A percentile compares a stretch with the other conserved stretches of the same genome.
These are phyloP conservation scores for Tursiops truncatus DNA, from an alignment of 2,113 vertebrate genomes.

Conservation along the genomic window DNA sequence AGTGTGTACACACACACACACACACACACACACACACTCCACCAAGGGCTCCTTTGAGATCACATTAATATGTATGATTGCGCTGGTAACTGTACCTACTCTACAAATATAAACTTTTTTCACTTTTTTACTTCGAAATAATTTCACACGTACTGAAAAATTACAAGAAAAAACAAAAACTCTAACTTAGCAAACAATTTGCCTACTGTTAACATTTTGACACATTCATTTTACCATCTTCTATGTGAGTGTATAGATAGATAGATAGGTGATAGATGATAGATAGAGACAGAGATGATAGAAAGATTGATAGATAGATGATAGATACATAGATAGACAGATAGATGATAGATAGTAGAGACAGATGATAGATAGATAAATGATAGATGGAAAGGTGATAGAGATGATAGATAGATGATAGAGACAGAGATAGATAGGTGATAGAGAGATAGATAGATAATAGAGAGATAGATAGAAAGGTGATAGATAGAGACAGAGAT, in stretches of 20 bases:
- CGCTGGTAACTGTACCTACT: neutral
- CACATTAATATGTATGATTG: neutral
- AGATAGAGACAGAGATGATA: neutral
- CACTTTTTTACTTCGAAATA: neutral
- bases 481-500: neutral
- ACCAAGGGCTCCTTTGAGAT: neutral
- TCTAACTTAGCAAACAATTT: neutral
- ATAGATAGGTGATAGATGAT: neutral
- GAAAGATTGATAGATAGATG: neutral
- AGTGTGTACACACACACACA: neutral
- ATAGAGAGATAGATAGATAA: neutral
- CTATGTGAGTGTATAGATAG: neutral
- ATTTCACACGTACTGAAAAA: neutral
- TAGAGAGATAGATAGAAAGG: neutral
- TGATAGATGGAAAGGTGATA: neutral
- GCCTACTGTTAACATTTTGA: neutral
- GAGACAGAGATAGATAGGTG: neutral
- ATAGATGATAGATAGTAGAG: neutral
- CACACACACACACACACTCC: too few relatives aligned
- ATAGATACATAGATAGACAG: neutral
- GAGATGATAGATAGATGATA: neutral
- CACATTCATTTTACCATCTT: neutral
- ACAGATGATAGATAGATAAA: neutral
- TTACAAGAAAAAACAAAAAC: neutral
- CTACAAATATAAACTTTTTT: neutral